Evolutionary conservation across 2,888 invertebrate genomes (phyloP), one percentile per base, ranked within the genome.

Genomic region (Merodon equestris): DNA sequence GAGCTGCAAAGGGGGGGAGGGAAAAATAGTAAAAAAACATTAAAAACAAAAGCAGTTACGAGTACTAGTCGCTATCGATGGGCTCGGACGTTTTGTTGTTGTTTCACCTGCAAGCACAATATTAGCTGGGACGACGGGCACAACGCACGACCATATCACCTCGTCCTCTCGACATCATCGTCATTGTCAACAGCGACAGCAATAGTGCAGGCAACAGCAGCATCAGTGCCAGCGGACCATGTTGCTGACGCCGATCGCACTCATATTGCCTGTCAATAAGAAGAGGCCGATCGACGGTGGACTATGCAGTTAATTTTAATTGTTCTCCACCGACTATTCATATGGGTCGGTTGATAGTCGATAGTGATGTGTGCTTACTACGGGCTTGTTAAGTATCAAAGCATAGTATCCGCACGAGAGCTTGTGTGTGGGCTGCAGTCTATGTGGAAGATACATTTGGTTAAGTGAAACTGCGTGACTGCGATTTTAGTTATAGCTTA

Each of bases 271-370:
- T 58, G 57, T 70, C 74, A 71, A 47, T 76, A 40, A 40, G 36
- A 40, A 58, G 51, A 27, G 9, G 9, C 5, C 42, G 2, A 27
- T 34, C 48, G 50, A 44, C 15, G 53, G 42, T 48, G 50, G 27
- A 48, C 67, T 45, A 40, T 57, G 66, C 44, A 77, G 67, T 67
- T 67, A 67, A 67, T 58, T 67, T 77, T 73, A 77, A 77, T 77
- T 77, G 67, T 77, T 61, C 57, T 53, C 47, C 60, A 56, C 60
- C 34, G 66, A 66, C 64, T 72, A 76, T 72, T n/a, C n/a, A n/a
- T n/a, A 76, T 76, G 76, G 76, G 76, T 76, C 72, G 76, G 47
- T 40, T 44, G 53, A 27, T 45, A 60, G 17, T n/a, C n/a, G n/a
- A n/a, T n/a, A n/a, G n/a, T n/a, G n/a, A n/a, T 71, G 19, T 42